Conservation (phyloP, 1,140 invertebrate species). For the Pachypsylla venusta region DNA sequence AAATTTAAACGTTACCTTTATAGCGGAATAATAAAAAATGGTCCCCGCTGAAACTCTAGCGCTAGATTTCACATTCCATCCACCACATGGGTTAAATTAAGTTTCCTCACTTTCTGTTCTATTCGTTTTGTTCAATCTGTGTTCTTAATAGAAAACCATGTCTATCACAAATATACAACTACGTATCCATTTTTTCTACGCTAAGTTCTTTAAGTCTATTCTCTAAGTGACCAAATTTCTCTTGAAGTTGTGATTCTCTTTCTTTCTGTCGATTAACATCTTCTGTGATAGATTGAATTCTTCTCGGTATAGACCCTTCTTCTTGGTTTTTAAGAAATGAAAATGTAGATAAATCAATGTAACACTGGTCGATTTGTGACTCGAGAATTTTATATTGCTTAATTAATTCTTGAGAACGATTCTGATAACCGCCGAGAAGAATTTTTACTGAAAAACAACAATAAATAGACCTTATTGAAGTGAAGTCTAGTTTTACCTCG, state of each 20-base stretch:
- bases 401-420: constrained; percentile 65
- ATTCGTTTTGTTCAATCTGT: too few relatives aligned
- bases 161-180: too few relatives aligned
- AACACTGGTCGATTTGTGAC: constrained; percentile 79
- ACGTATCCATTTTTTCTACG: too few relatives aligned
- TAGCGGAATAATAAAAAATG: too few relatives aligned
- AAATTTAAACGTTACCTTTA: too few relatives aligned
- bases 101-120: too few relatives aligned
- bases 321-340: constrained; percentile 81
- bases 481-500: too few relatives aligned
- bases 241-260: constrained; percentile 75
- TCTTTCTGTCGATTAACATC: constrained; percentile 86
- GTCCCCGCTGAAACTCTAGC: too few relatives aligned
- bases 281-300: constrained; percentile 75
- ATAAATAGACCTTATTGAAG: too few relatives aligned
- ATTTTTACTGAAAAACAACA: constrained; percentile 50
- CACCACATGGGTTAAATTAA: too few relatives aligned
- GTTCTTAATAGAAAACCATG: too few relatives aligned
- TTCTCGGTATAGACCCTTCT: constrained; percentile 71
- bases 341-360: constrained; percentile 84
- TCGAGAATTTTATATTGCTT: constrained; percentile 79
- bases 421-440: constrained; percentile 75
- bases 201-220: not conserved
- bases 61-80: too few relatives aligned
- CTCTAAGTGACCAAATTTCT: constrained; percentile 44